phyloP scores from a whole-genome alignment of 2,888 invertebrate species.

The Callimorpha dominula region DNA sequence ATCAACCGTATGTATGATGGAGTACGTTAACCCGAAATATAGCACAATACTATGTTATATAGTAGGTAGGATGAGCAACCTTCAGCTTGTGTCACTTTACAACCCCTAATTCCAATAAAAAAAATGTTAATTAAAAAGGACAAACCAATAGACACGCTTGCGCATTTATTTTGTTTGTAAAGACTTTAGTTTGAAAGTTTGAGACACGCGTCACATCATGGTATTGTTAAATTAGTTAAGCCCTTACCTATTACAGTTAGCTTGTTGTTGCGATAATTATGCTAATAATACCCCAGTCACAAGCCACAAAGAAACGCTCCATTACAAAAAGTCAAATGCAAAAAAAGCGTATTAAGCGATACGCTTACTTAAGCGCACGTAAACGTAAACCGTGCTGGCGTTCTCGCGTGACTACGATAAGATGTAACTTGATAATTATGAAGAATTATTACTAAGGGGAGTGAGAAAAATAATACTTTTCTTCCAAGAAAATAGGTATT shows the following conservation, averaged over 20 bases:
- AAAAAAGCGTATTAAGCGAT: constrained; percentile 25
- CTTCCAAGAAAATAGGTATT: constrained; percentile 40
- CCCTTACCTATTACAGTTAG: not conserved
- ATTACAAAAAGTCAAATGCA: constrained; percentile 13
- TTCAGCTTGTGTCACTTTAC: no score
- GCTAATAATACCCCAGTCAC: constrained; percentile 16
- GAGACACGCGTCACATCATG: not conserved
- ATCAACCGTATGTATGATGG: no score
- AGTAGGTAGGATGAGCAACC: no score
- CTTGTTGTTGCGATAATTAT: constrained; percentile 19
- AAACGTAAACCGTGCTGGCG: constrained; percentile 1
- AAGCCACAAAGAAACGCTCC: constrained; percentile 9
- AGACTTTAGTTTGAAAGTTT: not conserved
- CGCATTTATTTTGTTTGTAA: not conserved
- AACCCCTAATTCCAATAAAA: not conserved
- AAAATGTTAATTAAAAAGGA: not conserved
- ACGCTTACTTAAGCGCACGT: constrained; percentile 20
- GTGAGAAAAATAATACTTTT: constrained; percentile 43
- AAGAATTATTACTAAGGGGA: constrained; percentile 49
- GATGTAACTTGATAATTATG: constrained; percentile 56
- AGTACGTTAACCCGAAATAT: no score
- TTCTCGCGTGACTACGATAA: constrained; percentile 56
- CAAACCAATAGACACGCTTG: not conserved
- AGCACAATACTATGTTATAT: no score
- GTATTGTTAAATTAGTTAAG: constrained; percentile 4